phyloP scores from a whole-genome alignment of 2,888 invertebrate species.

The Altica lythri region DNA sequence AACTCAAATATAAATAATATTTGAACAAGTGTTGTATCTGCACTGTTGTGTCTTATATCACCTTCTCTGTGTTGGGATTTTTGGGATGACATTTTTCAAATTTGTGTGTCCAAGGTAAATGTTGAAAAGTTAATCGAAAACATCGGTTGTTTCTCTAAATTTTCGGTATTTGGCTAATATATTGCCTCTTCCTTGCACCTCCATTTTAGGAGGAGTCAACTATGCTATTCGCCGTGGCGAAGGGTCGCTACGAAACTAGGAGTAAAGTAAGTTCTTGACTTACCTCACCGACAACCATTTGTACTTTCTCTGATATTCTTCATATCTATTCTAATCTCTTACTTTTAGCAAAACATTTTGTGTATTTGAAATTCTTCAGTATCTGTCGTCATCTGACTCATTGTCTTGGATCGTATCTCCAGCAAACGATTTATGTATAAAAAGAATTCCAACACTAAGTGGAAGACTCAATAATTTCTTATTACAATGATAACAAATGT shows the following conservation, averaged over 20 bases:
- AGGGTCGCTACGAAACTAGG: constrained; percentile 92
- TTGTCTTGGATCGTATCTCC: constrained; percentile 12
- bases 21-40: constrained; percentile 17
- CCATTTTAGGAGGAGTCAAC: constrained; percentile 65
- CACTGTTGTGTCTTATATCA: constrained; percentile 8
- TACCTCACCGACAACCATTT: constrained; percentile 44
- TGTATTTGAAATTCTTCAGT: constrained; percentile 25
- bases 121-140: constrained; percentile 13
- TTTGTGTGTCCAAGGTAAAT: constrained; percentile 27
- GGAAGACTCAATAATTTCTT: too few relatives aligned
- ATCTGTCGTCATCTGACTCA: constrained; percentile 19
- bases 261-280: constrained; percentile 86
- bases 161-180: constrained; percentile 57
- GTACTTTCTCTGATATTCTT: constrained; percentile 32
- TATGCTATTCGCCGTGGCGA: constrained; percentile 91
- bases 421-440: constrained; percentile 15
- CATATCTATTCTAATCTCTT: constrained; percentile 31
- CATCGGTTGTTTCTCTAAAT: constrained; percentile 33
- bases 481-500: too few relatives aligned
- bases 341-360: constrained; percentile 28
- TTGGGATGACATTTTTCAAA: constrained; percentile 15
- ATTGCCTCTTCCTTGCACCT: constrained; percentile 59
- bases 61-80: too few relatives aligned
- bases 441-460: too few relatives aligned
- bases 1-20: background rate